Conservation (phyloP, 2,888 invertebrate genomes). For the Drosophila atroscutellata region DNA sequence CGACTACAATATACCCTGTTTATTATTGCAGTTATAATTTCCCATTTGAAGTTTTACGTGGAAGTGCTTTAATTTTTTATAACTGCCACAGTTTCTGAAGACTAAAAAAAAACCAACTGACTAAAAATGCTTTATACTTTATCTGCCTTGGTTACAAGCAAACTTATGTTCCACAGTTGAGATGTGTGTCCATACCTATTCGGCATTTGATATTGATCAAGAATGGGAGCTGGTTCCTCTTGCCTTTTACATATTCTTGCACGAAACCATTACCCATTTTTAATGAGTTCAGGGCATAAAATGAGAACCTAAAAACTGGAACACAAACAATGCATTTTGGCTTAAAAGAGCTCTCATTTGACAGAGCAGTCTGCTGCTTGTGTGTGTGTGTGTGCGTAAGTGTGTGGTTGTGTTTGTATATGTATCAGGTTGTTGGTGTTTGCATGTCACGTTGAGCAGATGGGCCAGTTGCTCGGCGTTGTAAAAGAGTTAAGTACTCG, state of each 20-base stretch:
- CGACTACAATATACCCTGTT: background rate
- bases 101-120: background rate
- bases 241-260: background rate
- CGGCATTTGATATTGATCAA: background rate
- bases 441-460: slow-evolving; percentile 31
- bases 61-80: no score
- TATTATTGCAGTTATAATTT: background rate
- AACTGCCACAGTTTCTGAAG: background rate
- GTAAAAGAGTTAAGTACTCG: slow-evolving; percentile 7
- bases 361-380: background rate
- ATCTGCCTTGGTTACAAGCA: background rate
- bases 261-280: background rate
- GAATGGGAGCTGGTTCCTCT: background rate
- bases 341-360: slow-evolving; percentile 37
- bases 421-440: slow-evolving; percentile 2
- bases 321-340: slow-evolving; percentile 43
- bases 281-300: background rate
- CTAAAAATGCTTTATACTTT: background rate
- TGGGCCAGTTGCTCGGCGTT: slow-evolving; percentile 29
- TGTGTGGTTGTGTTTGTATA: background rate
- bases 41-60: no score
- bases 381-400: background rate
- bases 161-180: background rate
- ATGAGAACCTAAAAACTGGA: slow-evolving; percentile 9
- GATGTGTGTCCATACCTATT: background rate